Conservation (phyloP, 2,797 vertebrate genomes). For the Podarcis lilfordi region DNA sequence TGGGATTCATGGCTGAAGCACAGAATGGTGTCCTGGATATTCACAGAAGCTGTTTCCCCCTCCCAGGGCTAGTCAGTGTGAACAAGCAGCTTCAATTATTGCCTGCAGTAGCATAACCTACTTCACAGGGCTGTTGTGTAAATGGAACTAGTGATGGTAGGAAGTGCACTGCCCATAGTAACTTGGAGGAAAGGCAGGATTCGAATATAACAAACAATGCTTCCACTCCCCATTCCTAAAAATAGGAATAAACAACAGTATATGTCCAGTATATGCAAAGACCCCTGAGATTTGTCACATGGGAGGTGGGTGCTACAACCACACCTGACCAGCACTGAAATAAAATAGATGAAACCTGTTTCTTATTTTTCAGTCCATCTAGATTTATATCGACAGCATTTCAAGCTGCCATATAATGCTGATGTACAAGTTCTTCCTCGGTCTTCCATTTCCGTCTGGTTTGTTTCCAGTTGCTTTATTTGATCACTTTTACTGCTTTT, state of each 20-base stretch:
- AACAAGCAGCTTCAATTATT: too few relatives aligned
- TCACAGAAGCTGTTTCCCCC: too few relatives aligned
- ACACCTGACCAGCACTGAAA: background rate
- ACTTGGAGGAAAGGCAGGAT: background rate
- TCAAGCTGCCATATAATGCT: background rate
- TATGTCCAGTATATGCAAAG: background rate
- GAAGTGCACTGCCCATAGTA: background rate
- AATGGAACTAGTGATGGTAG: background rate
- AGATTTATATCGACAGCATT: background rate
- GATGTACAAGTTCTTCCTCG: background rate
- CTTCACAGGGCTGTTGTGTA: too few relatives aligned
- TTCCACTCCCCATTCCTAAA: background rate
- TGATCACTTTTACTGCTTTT: background rate
- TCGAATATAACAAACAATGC: background rate
- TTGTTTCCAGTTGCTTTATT: conserved; percentile 11
- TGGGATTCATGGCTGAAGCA: background rate
- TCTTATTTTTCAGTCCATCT: background rate
- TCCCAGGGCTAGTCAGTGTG: background rate
- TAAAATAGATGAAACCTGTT: background rate
- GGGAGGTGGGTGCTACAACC: background rate
- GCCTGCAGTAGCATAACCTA: too few relatives aligned
- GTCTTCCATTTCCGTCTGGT: background rate
- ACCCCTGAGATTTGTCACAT: background rate
- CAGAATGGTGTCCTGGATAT: background rate
- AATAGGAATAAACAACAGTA: background rate